Percentiles rank a stretch among this genome's conserved stretches.
Evolutionary conservation across 1,140 invertebrate genomes (phyloP).

Genomic region (Helicoverpa zea): DNA sequence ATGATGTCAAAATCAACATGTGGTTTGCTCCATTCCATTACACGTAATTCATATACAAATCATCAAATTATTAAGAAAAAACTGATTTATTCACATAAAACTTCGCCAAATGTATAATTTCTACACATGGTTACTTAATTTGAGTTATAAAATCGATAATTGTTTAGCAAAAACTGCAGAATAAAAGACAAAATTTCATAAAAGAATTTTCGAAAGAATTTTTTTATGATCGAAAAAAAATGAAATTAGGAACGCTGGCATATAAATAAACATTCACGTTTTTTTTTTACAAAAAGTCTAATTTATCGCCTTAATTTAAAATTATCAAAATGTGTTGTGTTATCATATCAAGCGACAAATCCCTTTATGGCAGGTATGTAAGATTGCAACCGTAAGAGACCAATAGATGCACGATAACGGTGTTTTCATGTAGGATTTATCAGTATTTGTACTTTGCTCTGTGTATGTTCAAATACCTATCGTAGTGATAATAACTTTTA

Average conservation of each 20-base stretch:
- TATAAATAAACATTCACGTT: constrained; percentile 20
- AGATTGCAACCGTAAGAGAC: neutral
- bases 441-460: constrained; percentile 47
- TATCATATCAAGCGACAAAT: constrained; percentile 47
- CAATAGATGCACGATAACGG: constrained; percentile 16
- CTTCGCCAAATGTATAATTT: too few relatives aligned
- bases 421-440: constrained; percentile 35
- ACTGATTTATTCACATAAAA: too few relatives aligned
- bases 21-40: too few relatives aligned
- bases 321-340: constrained; percentile 54
- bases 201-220: too few relatives aligned
- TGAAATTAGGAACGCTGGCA: neutral
- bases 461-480: constrained; percentile 5
- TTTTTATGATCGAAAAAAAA: neutral
- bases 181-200: too few relatives aligned
- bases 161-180: too few relatives aligned
- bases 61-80: too few relatives aligned
- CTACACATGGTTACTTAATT: too few relatives aligned
- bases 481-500: constrained; percentile 7
- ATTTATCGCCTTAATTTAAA: constrained; percentile 32
- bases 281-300: constrained; percentile 2
- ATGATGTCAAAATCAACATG: too few relatives aligned
- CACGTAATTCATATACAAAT: too few relatives aligned
- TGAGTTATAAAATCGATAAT: too few relatives aligned
- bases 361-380: constrained; percentile 59